Evolutionary conservation across 2,113 vertebrate species (phyloP).

Genomic region (Jaculus jaculus): DNA sequence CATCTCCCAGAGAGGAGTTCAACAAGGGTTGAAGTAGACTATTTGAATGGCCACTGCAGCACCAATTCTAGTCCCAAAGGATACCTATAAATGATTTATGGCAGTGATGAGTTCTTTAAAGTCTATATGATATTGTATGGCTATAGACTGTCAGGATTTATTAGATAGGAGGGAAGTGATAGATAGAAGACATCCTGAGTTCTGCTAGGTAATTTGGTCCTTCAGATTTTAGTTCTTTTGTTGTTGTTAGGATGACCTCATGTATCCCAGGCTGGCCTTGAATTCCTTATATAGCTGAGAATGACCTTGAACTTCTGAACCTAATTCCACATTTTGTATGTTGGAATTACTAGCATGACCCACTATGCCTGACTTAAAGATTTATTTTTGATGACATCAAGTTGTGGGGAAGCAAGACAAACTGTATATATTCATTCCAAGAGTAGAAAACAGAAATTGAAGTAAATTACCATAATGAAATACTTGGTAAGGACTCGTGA

Average conservation of each 20-base stretch:
- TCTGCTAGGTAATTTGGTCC: not conserved
- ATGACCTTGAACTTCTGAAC: not conserved
- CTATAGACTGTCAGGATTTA: not conserved
- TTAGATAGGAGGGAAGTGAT: not conserved
- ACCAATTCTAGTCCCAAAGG: not conserved
- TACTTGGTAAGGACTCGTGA: not conserved
- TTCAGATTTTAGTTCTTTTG: not conserved
- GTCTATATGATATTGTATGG: not conserved
- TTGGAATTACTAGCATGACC: too few species aligned
- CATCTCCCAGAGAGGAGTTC: not conserved
- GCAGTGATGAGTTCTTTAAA: not conserved
- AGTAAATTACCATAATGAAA: not conserved
- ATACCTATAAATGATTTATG: not conserved
- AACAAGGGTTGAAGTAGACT: not conserved
- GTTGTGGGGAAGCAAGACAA: not conserved
- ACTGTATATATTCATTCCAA: not conserved
- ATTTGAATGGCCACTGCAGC: not conserved
- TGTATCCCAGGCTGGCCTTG: too few species aligned
- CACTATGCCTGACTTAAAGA: not conserved
- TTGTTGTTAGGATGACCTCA: too few species aligned
- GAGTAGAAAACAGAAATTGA: not conserved
- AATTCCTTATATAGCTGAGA: not conserved
- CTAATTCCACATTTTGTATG: not conserved
- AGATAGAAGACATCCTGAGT: not conserved
- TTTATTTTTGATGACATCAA: not conserved